Conservation (phyloP, 2,888 invertebrate genomes). For the Eupeodes latifasciatus region DNA sequence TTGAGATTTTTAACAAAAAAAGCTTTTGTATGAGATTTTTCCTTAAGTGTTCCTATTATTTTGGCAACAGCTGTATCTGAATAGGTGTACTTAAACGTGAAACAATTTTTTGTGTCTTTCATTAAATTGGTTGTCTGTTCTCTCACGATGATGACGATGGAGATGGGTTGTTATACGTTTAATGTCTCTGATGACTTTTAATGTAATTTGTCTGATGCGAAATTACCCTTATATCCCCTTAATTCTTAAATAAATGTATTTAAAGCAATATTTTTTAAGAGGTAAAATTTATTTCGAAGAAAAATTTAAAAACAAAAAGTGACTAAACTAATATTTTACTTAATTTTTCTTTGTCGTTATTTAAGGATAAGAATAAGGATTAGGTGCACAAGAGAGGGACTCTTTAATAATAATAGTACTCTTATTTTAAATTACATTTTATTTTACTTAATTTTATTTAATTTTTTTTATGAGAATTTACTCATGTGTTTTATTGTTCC, state of each 20-base stretch:
- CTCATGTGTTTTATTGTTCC: not conserved
- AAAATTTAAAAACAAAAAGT: not conserved
- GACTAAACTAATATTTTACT: not conserved
- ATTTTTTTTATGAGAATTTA: not conserved
- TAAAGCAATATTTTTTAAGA: not conserved
- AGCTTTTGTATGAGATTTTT: not conserved
- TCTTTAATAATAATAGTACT: not conserved
- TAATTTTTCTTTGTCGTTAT: not conserved
- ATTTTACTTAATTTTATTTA: too few relatives aligned
- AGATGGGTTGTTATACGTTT: not conserved
- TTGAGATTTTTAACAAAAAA: too few relatives aligned
- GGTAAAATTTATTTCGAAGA: not conserved
- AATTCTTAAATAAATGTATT: slow-evolving; percentile 3
- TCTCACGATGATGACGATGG: too few relatives aligned
- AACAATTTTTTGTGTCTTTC: not conserved
- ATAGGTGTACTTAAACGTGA: slow-evolving; percentile 1
- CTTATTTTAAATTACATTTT: not conserved
- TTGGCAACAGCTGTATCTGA: too few relatives aligned
- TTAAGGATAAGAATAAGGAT: not conserved
- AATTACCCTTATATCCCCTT: slow-evolving; percentile 10
- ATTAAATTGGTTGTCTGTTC: slow-evolving; percentile 11
- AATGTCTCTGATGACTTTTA: slow-evolving; percentile 11
- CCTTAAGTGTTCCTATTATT: too few relatives aligned
- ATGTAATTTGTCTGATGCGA: slow-evolving; percentile 5
- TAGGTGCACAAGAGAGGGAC: not conserved